These are phyloP conservation scores for Catalaphyllia jardinei DNA, from an alignment of 64 coral and sea anemone genomes.

Conservation along the genomic window DNA sequence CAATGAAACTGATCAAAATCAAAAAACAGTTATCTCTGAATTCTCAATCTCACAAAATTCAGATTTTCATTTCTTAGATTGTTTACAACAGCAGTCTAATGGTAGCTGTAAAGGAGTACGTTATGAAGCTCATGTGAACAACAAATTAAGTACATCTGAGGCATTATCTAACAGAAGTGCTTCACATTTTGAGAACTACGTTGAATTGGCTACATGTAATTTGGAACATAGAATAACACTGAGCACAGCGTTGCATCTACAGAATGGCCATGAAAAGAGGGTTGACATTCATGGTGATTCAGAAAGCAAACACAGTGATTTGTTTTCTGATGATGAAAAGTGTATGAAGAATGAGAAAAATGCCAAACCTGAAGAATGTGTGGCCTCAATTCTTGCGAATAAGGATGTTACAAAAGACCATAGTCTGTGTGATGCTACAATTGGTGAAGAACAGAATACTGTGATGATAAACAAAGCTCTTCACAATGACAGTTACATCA, in stretches of 20 bases:
- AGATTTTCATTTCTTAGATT: not conserved
- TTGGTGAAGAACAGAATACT: not conserved
- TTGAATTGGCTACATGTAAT: not conserved
- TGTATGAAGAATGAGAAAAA: not conserved
- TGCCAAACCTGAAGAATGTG: not conserved
- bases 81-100: not conserved
- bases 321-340: not conserved
- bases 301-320: not conserved
- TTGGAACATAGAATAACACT: not conserved
- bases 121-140: not conserved
- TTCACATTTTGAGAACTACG: not conserved
- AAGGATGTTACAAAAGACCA: not conserved
- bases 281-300: not conserved
- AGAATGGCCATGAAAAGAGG: not conserved
- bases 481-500: not conserved
- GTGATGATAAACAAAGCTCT: not conserved
- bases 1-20: not conserved
- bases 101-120: not conserved
- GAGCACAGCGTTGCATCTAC: not conserved
- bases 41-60: not conserved
- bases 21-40: not conserved
- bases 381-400: not conserved
- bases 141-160: not conserved
- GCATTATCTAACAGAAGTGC: not conserved
- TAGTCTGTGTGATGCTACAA: not conserved